Evolutionary conservation across 2,888 invertebrate genomes (phyloP).

Genomic region (Pollenia angustigena): DNA sequence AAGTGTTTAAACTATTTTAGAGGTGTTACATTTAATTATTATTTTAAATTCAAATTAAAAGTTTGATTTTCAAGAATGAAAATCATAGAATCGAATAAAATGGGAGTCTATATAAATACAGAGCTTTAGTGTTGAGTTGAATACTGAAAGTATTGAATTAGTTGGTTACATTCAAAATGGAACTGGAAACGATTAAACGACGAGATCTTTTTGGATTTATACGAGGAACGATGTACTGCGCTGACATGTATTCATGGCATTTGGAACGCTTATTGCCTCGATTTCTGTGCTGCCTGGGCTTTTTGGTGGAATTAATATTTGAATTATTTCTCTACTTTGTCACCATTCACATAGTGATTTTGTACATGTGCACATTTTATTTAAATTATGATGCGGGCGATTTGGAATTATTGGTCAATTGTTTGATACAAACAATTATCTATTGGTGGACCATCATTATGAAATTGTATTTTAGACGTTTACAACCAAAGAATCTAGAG

Average conservation of each 20-base stretch:
- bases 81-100: slow-evolving; percentile 11
- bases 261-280: slow-evolving; percentile 40
- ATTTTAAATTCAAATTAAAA: neutral
- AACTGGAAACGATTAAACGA: slow-evolving; percentile 62
- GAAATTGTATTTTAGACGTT: slow-evolving; percentile 79
- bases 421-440: slow-evolving; percentile 78
- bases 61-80: neutral
- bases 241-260: slow-evolving; percentile 76
- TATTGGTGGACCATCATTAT: slow-evolving; percentile 78
- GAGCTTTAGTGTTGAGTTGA: slow-evolving; percentile 22
- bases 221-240: slow-evolving; percentile 76
- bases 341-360: slow-evolving; percentile 76
- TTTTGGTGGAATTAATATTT: slow-evolving; percentile 55
- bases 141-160: neutral
- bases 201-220: slow-evolving; percentile 78
- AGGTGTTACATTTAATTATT: slow-evolving; percentile 42
- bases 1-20: slow-evolving; percentile 34
- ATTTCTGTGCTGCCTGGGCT: slow-evolving; percentile 5
- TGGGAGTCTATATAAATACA: neutral
- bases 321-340: slow-evolving; percentile 78
- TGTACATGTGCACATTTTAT: slow-evolving; percentile 78
- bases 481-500: slow-evolving; percentile 68
- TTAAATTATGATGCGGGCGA: slow-evolving; percentile 77
- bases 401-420: slow-evolving; percentile 78
- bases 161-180: slow-evolving; percentile 2